Evolutionary conservation across 64 coral and sea anemone species (phyloP).

Genomic region (Dendronephthya gigantea): DNA sequence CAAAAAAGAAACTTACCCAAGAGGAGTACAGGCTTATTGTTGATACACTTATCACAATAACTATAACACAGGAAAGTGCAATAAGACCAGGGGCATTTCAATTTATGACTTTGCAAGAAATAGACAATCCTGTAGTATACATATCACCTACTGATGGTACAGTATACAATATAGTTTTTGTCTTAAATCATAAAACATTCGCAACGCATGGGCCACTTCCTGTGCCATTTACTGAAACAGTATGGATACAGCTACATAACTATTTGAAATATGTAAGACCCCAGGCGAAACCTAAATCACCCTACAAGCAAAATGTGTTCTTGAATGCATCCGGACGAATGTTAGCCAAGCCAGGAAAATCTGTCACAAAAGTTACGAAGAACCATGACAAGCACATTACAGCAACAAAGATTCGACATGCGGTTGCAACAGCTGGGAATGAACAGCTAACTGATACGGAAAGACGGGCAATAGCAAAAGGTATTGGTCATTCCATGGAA

Average conservation of each 20-base stretch:
- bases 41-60: slow-evolving; percentile 20
- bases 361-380: slow-evolving; percentile 12
- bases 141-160: slow-evolving; percentile 20
- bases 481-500: neutral
- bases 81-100: slow-evolving; percentile 28
- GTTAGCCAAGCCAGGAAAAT: slow-evolving; percentile 10
- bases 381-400: too few species aligned
- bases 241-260: slow-evolving; percentile 25
- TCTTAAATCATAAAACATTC: slow-evolving; percentile 26
- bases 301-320: slow-evolving; percentile 15
- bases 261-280: slow-evolving; percentile 23
- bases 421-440: neutral
- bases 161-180: slow-evolving; percentile 23
- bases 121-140: slow-evolving; percentile 8
- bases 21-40: slow-evolving; percentile 25
- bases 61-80: slow-evolving; percentile 28
- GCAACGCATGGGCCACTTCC: neutral
- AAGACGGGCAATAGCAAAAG: neutral
- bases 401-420: too few species aligned
- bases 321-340: slow-evolving; percentile 24
- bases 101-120: slow-evolving; percentile 34
- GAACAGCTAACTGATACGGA: neutral
- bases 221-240: slow-evolving; percentile 29
- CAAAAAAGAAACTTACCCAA: slow-evolving; percentile 5
- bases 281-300: slow-evolving; percentile 1